Conservation (phyloP, 2,113 vertebrate genomes). For the Choloepus hoffmanni region DNA sequence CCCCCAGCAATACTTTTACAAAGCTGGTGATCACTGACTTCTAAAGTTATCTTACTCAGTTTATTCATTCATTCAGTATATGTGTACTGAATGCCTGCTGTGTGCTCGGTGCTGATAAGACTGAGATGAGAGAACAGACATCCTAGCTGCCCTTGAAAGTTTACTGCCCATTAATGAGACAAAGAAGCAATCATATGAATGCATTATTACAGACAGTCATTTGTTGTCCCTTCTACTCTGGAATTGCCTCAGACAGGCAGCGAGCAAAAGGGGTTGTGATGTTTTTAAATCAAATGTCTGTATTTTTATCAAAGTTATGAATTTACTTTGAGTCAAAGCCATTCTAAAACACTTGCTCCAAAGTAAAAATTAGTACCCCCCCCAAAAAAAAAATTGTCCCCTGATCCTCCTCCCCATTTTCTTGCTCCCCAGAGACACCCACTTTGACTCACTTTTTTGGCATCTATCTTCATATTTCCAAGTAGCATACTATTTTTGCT, state of each 20-base stretch:
- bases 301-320: constrained; percentile 1
- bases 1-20: not conserved
- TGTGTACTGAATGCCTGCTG: not conserved
- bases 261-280: not conserved
- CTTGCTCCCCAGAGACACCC: not conserved
- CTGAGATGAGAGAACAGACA: not conserved
- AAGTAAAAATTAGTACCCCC: not conserved
- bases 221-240: not conserved
- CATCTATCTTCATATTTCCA: not conserved
- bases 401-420: not conserved
- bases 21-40: not conserved
- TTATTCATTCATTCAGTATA: not conserved
- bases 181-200: not conserved
- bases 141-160: not conserved
- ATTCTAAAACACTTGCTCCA: not conserved
- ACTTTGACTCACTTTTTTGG: not conserved
- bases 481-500: not conserved
- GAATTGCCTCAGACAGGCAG: not conserved
- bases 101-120: not conserved
- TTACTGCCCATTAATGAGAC: not conserved
- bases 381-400: not conserved
- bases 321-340: constrained; percentile 5
- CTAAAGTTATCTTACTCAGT: not conserved
- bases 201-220: not conserved
- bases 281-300: not conserved